Evolutionary conservation across 2,888 invertebrate genomes (phyloP).

Genomic region (Drosophila macrospina): DNA sequence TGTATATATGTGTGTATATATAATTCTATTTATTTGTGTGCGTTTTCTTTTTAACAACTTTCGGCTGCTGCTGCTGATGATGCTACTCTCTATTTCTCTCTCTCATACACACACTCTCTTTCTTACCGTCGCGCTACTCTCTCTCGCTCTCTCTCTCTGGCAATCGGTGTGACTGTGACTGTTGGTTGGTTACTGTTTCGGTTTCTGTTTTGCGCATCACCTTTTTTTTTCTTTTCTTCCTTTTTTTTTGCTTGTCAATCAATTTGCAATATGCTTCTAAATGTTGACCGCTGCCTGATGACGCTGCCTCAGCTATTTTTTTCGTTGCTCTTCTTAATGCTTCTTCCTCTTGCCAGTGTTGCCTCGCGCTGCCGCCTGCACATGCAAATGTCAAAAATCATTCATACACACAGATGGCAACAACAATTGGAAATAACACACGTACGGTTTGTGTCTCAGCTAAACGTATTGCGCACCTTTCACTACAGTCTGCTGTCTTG

Average conservation of each 20-base stretch:
- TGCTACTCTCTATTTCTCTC: conserved; percentile 31
- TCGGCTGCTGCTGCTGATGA: conserved; percentile 37
- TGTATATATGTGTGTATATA: conserved; percentile 8
- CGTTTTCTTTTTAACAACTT: conserved; percentile 62
- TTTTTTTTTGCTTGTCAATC: conserved; percentile 50
- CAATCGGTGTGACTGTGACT: conserved; percentile 32
- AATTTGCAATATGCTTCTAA: conserved; percentile 63
- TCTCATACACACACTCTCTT: conserved; percentile 20
- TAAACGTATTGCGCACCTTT: conserved; percentile 67
- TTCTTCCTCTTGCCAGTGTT: conserved; percentile 32
- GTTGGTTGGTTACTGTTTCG: conserved; percentile 31
- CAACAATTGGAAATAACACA: conserved; percentile 50
- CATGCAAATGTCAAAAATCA: conserved; percentile 62
- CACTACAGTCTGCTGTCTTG: conserved; percentile 33
- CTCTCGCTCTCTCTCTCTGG: conserved; percentile 3
- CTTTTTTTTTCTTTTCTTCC: conserved; percentile 22
- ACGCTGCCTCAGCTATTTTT: conserved; percentile 55
- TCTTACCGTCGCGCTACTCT: conserved; percentile 28
- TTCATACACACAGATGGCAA: conserved; percentile 51
- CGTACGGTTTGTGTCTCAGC: conserved; percentile 54
- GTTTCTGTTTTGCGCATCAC: conserved; percentile 56
- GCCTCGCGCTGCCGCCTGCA: conserved; percentile 46
- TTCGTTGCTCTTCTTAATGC: conserved; percentile 15
- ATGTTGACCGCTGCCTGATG: conserved; percentile 32
- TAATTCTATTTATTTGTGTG: conserved; percentile 30